Evolutionary conservation across 2,113 vertebrate species (phyloP).

Genomic region (Epinephelus lanceolatus): DNA sequence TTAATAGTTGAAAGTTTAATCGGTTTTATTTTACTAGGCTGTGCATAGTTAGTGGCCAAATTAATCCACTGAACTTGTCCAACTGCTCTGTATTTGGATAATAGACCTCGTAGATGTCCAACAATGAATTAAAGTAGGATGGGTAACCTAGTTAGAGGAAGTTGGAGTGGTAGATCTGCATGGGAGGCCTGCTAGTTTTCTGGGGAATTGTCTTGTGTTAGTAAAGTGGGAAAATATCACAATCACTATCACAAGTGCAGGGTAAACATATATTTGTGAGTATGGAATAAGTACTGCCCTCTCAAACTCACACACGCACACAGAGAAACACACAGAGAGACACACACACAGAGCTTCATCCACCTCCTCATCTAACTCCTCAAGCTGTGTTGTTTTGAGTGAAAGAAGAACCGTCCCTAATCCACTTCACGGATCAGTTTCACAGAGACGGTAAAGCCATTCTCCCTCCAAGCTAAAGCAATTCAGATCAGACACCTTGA

Average conservation of each 20-base stretch:
- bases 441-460: constrained; percentile 83
- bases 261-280: constrained; percentile 46
- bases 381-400: constrained; percentile 83
- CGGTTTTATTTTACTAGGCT: constrained; percentile 27
- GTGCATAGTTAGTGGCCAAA: constrained; percentile 19
- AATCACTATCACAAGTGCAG: too few relatives aligned
- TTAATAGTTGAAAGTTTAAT: constrained; percentile 40
- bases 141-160: constrained; percentile 45
- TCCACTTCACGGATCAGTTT: constrained; percentile 85
- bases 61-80: constrained; percentile 29
- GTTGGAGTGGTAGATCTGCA: constrained; percentile 7
- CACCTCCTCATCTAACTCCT: constrained; percentile 74
- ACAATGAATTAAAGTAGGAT: constrained; percentile 28
- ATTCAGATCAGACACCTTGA: constrained; percentile 85
- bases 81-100: constrained; percentile 36
- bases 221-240: constrained; percentile 22
- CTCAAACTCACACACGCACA: constrained; percentile 51
- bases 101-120: constrained; percentile 12
- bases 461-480: constrained; percentile 82
- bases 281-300: constrained; percentile 27
- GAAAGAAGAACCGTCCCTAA: constrained; percentile 85
- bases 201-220: neutral
- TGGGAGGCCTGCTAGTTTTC: neutral
- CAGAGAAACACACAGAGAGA: constrained; percentile 27
- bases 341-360: constrained; percentile 51